phyloP scores from a whole-genome alignment of 1,140 invertebrate species.

The Geopemphigus sp. region DNA sequence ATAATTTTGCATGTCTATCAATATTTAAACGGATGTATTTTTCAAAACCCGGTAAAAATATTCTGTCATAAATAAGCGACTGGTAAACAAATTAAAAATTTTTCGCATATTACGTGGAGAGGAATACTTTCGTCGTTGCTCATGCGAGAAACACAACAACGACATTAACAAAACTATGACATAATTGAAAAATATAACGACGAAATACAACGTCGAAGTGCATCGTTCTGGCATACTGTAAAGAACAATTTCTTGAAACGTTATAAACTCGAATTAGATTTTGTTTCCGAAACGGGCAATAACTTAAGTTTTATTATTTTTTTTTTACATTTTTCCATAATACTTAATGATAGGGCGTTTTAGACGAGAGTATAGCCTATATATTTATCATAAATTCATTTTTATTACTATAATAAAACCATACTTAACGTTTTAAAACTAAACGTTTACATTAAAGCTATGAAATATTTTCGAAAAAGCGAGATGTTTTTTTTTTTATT shows the following conservation, averaged over 20 bases:
- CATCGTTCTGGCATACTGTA: too few species aligned
- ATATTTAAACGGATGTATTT: not conserved
- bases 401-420: conserved; percentile 14
- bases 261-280: conserved; percentile 12
- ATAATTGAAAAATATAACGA: not conserved
- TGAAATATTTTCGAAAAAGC: not conserved
- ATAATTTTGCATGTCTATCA: conserved; percentile 14
- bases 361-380: not conserved
- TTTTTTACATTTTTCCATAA: conserved; percentile 13
- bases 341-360: conserved; percentile 11
- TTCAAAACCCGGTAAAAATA: not conserved
- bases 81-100: conserved; percentile 23
- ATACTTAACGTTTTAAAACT: conserved; percentile 14
- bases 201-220: not conserved
- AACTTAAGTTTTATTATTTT: not conserved
- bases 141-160: not conserved
- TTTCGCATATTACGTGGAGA: not conserved
- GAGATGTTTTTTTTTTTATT: not conserved
- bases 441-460: not conserved
- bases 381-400: conserved; percentile 16
- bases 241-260: not conserved
- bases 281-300: not conserved
- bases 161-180: not conserved
- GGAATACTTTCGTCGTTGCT: not conserved
- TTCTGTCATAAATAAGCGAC: not conserved